These are phyloP conservation scores for Nomada ruficornis DNA, from an alignment of 2,888 invertebrate species.

Conservation along the genomic window DNA sequence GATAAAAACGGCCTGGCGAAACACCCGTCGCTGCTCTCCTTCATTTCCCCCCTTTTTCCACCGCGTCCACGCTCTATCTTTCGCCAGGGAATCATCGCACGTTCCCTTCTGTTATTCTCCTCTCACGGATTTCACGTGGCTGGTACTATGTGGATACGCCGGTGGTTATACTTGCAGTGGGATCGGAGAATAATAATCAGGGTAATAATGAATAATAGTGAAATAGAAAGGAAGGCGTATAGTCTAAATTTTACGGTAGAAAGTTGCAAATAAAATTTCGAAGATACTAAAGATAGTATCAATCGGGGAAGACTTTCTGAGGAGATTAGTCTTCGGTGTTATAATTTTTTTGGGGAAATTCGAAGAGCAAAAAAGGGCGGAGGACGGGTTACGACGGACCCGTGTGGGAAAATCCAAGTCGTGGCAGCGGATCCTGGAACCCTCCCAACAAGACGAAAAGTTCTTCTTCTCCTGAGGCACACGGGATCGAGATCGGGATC, in stretches of 20 bases:
- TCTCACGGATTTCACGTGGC: background rate
- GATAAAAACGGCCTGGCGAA: constrained; percentile 72
- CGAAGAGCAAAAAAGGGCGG: background rate
- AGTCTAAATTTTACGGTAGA: no score
- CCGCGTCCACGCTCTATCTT: constrained; percentile 14
- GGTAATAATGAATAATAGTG: no score
- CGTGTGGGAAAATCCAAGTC: constrained; percentile 81
- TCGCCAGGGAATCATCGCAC: background rate
- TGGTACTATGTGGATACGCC: background rate
- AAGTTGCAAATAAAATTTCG: no score
- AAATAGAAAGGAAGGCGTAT: no score
- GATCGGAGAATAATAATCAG: background rate
- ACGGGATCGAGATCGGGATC: constrained; percentile 78
- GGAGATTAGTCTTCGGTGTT: background rate
- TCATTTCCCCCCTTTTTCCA: constrained; percentile 46
- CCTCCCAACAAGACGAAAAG: constrained; percentile 80
- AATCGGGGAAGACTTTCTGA: no score
- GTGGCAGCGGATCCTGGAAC: constrained; percentile 66
- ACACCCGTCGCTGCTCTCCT: constrained; percentile 54
- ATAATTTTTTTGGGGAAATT: background rate
- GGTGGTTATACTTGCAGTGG: background rate
- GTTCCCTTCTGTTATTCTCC: background rate
- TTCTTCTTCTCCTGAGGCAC: constrained; percentile 79
- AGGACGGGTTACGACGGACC: constrained; percentile 62
- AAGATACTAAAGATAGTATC: no score